phyloP scores from a whole-genome alignment of 2,888 invertebrate genomes.

The Neria commutata region DNA sequence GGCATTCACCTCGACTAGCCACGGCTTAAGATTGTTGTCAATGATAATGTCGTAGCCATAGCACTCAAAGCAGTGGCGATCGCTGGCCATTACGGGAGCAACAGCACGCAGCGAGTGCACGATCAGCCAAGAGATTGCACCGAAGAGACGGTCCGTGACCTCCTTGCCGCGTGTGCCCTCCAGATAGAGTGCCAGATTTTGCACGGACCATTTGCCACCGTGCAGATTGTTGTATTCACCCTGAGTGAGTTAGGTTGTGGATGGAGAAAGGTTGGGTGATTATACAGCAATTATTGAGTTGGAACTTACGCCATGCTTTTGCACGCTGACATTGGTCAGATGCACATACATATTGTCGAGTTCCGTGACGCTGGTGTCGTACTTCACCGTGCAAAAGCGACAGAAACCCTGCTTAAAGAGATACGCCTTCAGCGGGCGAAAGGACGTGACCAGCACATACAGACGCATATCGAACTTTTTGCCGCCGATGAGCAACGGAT shows the following conservation, averaged over 20 bases:
- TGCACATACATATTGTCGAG: slow-evolving; percentile 93
- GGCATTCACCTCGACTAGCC: slow-evolving; percentile 90
- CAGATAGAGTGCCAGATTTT: slow-evolving; percentile 85
- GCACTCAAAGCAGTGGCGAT: slow-evolving; percentile 76
- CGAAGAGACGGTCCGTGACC: slow-evolving; percentile 87
- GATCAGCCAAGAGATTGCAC: slow-evolving; percentile 88
- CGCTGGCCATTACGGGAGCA: slow-evolving; percentile 89
- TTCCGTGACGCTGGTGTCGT: slow-evolving; percentile 86
- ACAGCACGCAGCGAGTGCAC: slow-evolving; percentile 93
- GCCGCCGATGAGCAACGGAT: slow-evolving; percentile 92
- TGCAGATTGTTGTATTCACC: slow-evolving; percentile 93
- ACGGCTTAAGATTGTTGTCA: slow-evolving; percentile 90
- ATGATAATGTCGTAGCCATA: slow-evolving; percentile 95
- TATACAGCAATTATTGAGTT: neutral
- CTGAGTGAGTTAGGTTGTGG: slow-evolving; percentile 27
- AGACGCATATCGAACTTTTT: slow-evolving; percentile 93
- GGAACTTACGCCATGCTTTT: slow-evolving; percentile 81
- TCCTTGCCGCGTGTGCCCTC: slow-evolving; percentile 89
- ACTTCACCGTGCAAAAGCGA: slow-evolving; percentile 93
- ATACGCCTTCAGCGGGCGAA: slow-evolving; percentile 90
- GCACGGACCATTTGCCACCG: slow-evolving; percentile 92
- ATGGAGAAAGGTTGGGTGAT: neutral
- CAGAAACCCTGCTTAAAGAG: slow-evolving; percentile 92
- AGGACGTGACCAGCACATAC: slow-evolving; percentile 91
- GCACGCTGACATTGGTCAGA: slow-evolving; percentile 94